Percentiles rank a stretch among this genome's conserved stretches.
Conservation (phyloP, 2,113 vertebrate genomes). For the Ailuropoda melanoleuca region DNA sequence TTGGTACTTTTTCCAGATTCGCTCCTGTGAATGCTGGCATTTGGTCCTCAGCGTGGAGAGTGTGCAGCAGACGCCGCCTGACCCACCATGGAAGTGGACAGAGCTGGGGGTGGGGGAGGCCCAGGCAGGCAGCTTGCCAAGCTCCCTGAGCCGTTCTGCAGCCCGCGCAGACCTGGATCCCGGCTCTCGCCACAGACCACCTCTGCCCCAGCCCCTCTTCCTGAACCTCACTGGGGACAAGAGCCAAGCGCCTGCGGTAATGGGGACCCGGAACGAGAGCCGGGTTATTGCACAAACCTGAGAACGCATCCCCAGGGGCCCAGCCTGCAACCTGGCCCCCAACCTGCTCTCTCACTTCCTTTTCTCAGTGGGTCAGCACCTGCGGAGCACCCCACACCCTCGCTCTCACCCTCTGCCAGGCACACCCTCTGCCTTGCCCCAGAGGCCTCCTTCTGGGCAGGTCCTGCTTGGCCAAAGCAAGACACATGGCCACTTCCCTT, state of each 20-base stretch:
- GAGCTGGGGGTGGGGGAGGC: fast-evolving
- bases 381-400: background rate
- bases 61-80: background rate
- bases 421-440: constrained; percentile 52
- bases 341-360: constrained; percentile 58
- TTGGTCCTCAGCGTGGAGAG: background rate
- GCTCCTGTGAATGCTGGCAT: too few relatives aligned
- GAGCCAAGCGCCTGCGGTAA: background rate
- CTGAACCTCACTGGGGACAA: background rate
- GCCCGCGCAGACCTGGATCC: background rate
- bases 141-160: background rate
- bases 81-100: fast-evolving
- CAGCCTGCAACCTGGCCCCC: background rate
- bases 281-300: background rate
- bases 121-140: background rate
- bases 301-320: background rate
- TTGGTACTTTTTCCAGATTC: background rate
- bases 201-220: background rate
- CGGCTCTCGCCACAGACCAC: background rate
- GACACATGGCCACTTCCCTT: background rate
- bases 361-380: constrained; percentile 55
- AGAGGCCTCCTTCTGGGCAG: background rate
- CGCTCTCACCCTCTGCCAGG: background rate
- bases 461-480: background rate
- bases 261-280: fast-evolving